Base-by-base conservation (phyloP, 2,113 vertebrate species). In the Esox niger region DNA sequence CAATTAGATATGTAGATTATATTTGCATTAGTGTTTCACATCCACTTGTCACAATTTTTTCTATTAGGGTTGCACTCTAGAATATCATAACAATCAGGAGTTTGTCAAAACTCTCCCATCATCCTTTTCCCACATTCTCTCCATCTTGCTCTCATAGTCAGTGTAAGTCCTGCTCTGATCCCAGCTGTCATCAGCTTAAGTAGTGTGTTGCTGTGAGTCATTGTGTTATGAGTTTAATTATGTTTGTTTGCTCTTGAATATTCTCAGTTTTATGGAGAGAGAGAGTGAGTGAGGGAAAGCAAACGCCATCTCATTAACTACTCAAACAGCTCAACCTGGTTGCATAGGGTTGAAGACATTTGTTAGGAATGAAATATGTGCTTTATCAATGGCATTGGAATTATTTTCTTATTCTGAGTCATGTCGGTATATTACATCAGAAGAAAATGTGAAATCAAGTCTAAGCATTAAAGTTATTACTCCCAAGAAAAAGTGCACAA, bases 121-220 rank as follows among this genome's bases (percentile, higher is more conserved):
- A 66, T 54, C 62, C 21, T 1, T 3, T 47, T 60, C 55, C 46
- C 68, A 73, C 27, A 49, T 10, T 74, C 47, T 46, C 30, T 46
- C 68, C 54, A n/a, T 70, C 73, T 69, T 69, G 69, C 62, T 27
- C 29, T 75, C 71, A 69, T 58, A 1, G 49, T 60, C 70, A 63
- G 58, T 33, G 26, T 67, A 57, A 73, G 70, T 62, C 70, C 82
- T 84, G 69, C 67, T 73, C 76, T 67, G 60, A 78, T 76, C 75
- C 69, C 66, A 73, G 77, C 69, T 66, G 71, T 79, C 67, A 83
- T 67, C 62, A 63, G 68, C 69, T 62, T 72, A 76, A 80, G 55
- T 75, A 73, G 74, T 57, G 54, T 67, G 56, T 29, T 9, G 27
- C 26, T 32, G 64, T 72, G 69, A 77, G 70, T 77, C 33, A 76